Percentiles rank a stretch among this genome's conserved stretches.
phyloP scores from a whole-genome alignment of 2,888 invertebrate species.

The Hirtodrosophila confusa region DNA sequence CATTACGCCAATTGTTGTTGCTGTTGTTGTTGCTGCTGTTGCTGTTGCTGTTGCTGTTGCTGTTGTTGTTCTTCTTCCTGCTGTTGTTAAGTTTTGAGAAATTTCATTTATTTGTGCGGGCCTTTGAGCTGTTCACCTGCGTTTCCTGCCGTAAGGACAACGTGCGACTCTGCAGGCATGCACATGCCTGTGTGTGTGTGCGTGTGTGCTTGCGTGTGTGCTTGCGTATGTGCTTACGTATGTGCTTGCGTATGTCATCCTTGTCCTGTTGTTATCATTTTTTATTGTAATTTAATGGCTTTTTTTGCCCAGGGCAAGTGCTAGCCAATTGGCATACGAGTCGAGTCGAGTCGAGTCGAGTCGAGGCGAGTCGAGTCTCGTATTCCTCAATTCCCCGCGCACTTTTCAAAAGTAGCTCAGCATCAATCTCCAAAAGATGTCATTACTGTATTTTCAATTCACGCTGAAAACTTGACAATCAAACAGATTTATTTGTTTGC shows the following conservation, averaged over 20 bases:
- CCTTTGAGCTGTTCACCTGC: conserved; percentile 26
- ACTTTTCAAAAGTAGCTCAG: no score
- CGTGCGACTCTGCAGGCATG: not conserved
- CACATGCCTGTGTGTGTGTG: conserved; percentile 2
- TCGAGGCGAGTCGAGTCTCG: not conserved
- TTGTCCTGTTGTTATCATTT: conserved; percentile 10
- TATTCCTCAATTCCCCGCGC: no score
- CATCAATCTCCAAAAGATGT: no score
- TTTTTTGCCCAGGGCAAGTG: conserved; percentile 38
- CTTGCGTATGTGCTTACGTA: no score
- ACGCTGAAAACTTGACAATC: no score
- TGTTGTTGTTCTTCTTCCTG: conserved; percentile 12
- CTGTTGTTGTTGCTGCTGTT: conserved; percentile 7
- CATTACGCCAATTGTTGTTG: conserved; percentile 12
- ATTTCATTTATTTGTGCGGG: conserved; percentile 37
- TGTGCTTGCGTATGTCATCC: not conserved
- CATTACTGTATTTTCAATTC: no score
- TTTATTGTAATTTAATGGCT: conserved; percentile 72
- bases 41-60: conserved; percentile 14
- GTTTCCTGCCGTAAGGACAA: conserved; percentile 19
- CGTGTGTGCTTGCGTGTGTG: no score
- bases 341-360: no score
- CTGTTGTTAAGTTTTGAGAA: conserved; percentile 12
- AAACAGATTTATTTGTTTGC: no score
- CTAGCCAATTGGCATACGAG: conserved; percentile 12